Conservation (phyloP, 1,140 invertebrate genomes). For the Zaprionus lachaisei region DNA sequence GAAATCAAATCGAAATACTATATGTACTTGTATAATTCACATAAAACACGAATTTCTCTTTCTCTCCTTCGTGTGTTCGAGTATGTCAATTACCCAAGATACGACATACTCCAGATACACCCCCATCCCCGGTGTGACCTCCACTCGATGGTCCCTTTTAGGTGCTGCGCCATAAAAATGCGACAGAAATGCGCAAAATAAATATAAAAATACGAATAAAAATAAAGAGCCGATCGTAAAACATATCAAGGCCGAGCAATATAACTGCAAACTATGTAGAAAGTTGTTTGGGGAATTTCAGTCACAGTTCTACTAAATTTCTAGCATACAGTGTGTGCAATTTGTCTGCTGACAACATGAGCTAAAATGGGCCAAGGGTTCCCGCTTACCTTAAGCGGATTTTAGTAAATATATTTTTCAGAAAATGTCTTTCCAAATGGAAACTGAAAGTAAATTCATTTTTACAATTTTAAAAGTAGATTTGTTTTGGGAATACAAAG, state of each 20-base stretch:
- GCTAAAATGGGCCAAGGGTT: neutral
- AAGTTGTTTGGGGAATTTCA: constrained; percentile 34
- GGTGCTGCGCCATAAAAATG: constrained; percentile 65
- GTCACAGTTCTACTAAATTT: constrained; percentile 22
- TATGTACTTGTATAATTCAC: constrained; percentile 19
- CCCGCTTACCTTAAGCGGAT: neutral
- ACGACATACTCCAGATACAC: constrained; percentile 41
- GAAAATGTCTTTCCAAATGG: too few relatives aligned
- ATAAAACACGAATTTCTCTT: constrained; percentile 21
- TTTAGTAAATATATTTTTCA: too few relatives aligned
- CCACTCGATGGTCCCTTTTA: neutral
- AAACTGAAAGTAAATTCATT: too few relatives aligned
- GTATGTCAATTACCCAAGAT: constrained; percentile 47
- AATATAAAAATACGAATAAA: constrained; percentile 44
- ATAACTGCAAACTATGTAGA: constrained; percentile 20
- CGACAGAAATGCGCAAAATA: constrained; percentile 51
- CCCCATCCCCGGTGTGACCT: neutral
- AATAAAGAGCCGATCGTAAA: constrained; percentile 32
- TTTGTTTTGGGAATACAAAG: too few relatives aligned
- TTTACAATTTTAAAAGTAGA: too few relatives aligned
- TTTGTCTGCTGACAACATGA: neutral
- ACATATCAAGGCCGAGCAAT: constrained; percentile 22
- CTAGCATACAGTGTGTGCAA: constrained; percentile 11
- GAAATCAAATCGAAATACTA: constrained; percentile 52
- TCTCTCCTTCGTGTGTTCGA: neutral